Base-by-base conservation (phyloP, 2,888 invertebrate genomes). In the Subacronicta megacephala region DNA sequence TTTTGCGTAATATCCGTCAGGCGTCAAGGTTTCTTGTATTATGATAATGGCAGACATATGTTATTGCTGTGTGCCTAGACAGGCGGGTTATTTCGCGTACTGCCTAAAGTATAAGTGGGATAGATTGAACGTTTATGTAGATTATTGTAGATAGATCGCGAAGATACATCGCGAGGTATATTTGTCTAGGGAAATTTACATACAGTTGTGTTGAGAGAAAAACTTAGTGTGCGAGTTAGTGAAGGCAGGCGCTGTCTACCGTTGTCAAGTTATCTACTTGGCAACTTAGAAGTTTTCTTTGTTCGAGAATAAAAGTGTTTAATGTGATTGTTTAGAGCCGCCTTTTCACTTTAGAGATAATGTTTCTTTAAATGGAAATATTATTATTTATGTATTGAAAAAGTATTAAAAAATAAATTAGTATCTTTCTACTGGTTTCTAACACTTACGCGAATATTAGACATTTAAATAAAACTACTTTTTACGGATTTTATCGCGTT, bases 121-220 rank as follows among this genome's bases (percentile, higher is more conserved):
- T 43, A 64, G 64, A 69, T 65, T 60, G 55, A 65, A 46, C 68
- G 65, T 68, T 66, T 68, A 68, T 68, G 70, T 65, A 69, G 61
- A 69, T 64, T 66, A 69, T 69, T 68, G 70, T 64, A 69, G 61
- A 69, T 65, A 47, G 45, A 64, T 64, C 33, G 26, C 17, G 9
- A 6, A 42, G 37, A 35, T 55, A 55, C 49, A 63, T 45, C 41
- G 29, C 17, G 18, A 33, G 13, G 18, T 51, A 35, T 58, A 61
- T 65, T 69, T 65, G 61, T 56, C 61, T 53, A 53, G 37, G 60
- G 52, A 56, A 54, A 69, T 69, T 70, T 50, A 43, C 65, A 65
- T 61, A 53, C 35, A 37, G 33, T 20, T 7, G 42, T 47, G 7
- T 29, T 12, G 29, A 29, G 31, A 10, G 55, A 54, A 60, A 64